Evolutionary conservation across 92 coral and sea anemone genomes (phyloP).

Genomic region (Palythoa heliodiscus): DNA sequence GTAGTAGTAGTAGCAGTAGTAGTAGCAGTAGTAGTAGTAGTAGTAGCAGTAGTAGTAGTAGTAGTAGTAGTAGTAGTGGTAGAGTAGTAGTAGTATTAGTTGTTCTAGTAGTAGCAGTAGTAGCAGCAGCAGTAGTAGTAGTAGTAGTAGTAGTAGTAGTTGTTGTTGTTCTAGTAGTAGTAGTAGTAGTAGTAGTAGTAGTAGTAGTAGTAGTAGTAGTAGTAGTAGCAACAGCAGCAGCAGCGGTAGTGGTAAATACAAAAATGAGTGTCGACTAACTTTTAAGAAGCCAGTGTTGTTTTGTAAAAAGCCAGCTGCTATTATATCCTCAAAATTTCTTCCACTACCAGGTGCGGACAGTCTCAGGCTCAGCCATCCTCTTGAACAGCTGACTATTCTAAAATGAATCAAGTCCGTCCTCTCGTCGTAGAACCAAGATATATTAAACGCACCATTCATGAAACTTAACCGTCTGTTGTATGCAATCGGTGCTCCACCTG

Average conservation of each 20-base stretch:
- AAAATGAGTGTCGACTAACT: not conserved
- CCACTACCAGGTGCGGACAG: not conserved
- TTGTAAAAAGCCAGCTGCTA: constrained; percentile 20
- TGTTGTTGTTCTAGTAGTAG: not conserved
- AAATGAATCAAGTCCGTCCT: constrained; percentile 17
- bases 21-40: too few species aligned
- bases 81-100: too few species aligned
- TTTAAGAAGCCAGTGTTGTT: constrained; percentile 18
- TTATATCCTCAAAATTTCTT: not conserved
- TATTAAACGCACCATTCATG: constrained; percentile 5
- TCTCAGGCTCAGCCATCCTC: constrained; percentile 25
- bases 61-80: too few species aligned
- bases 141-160: not conserved
- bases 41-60: too few species aligned
- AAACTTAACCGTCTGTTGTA: not conserved
- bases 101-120: too few species aligned
- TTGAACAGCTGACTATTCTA: constrained; percentile 18
- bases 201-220: not conserved
- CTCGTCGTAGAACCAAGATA: constrained; percentile 26
- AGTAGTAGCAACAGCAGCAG: not conserved
- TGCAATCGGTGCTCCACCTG: constrained; percentile 14
- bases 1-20: too few species aligned
- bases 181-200: not conserved
- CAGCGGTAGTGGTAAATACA: not conserved
- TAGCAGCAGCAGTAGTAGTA: too few species aligned